phyloP scores from a whole-genome alignment of 2,797 vertebrate species.

The Anguilla pacifica region DNA sequence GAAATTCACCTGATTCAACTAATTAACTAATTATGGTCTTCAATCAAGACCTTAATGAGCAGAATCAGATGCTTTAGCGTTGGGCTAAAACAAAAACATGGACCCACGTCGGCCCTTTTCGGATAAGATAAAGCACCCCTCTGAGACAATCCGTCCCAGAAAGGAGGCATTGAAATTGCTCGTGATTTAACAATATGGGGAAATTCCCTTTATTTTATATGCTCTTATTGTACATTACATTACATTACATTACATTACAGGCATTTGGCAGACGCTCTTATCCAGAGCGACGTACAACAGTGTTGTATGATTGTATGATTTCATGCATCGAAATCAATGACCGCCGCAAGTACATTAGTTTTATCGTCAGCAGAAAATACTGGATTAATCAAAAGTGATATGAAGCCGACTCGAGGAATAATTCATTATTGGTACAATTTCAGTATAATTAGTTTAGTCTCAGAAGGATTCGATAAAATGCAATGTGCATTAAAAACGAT shows the following conservation, averaged over 20 bases:
- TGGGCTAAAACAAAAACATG: no score
- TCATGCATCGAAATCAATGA: neutral
- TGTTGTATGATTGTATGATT: neutral
- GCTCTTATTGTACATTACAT: neutral
- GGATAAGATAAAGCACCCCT: neutral
- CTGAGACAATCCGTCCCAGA: neutral
- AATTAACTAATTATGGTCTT: neutral
- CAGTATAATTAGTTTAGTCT: neutral
- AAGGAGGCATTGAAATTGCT: neutral
- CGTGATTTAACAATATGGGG: constrained; percentile 2
- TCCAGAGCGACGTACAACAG: no score
- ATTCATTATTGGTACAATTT: neutral
- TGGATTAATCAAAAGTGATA: neutral
- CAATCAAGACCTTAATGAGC: neutral
- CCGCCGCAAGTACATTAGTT: neutral
- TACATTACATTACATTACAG: no score
- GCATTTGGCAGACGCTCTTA: no score
- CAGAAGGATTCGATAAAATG: neutral
- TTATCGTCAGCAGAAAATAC: neutral
- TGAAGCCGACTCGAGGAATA: neutral
- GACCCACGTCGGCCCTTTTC: neutral
- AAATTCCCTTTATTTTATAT: neutral
- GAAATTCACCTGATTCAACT: neutral
- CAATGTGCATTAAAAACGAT: neutral
- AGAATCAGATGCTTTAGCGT: neutral